phyloP scores from a whole-genome alignment of 1,140 invertebrate genomes.

The Spodoptera frugiperda region DNA sequence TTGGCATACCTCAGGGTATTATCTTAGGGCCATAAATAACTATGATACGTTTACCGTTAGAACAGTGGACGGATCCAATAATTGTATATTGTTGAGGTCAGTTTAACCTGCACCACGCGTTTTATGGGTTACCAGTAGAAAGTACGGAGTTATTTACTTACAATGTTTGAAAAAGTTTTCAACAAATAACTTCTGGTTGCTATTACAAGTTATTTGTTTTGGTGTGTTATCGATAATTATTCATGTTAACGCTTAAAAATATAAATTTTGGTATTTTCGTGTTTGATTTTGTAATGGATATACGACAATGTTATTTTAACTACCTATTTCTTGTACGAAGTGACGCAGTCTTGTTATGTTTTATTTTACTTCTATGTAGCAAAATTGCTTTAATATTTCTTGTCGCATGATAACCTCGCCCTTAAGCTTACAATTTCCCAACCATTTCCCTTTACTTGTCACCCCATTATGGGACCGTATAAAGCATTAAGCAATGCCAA shows the following conservation, averaged over 20 bases:
- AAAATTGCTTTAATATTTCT: too few relatives aligned
- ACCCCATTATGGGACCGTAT: background rate
- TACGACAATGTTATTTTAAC: background rate
- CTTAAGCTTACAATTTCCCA: too few relatives aligned
- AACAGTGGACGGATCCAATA: constrained; percentile 67
- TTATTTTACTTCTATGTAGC: too few relatives aligned
- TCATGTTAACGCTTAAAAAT: constrained; percentile 11
- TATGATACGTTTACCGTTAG: constrained; percentile 65
- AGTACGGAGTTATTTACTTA: constrained; percentile 50
- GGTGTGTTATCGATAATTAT: background rate
- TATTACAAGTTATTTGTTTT: background rate
- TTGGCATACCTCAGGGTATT: constrained; percentile 11
- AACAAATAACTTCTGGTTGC: background rate
- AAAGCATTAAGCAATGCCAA: background rate
- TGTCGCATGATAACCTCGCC: too few relatives aligned
- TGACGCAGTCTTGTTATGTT: too few relatives aligned
- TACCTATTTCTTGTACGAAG: too few relatives aligned
- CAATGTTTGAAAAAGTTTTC: constrained; percentile 5
- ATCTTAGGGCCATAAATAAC: constrained; percentile 55
- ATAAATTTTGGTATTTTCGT: background rate
- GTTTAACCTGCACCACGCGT: constrained; percentile 55
- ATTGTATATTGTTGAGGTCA: constrained; percentile 66
- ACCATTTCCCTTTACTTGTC: too few relatives aligned
- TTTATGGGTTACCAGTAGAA: constrained; percentile 66
- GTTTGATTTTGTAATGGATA: background rate